Base-by-base conservation (phyloP, 1,140 invertebrate genomes). In the Pachyrhynchus sulphureomaculatus region DNA sequence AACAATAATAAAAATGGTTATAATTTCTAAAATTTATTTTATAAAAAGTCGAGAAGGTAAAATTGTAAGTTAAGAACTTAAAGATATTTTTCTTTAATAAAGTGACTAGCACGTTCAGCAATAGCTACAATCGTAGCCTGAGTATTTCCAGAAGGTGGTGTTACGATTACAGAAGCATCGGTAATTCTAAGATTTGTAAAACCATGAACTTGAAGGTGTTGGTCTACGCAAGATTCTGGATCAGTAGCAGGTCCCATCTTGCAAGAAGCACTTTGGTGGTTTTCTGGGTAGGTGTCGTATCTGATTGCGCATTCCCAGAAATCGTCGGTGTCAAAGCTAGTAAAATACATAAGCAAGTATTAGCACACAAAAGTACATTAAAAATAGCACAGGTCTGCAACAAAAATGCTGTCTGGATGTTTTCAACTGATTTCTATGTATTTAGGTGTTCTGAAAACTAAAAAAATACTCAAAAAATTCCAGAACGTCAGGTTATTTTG, bases 61-160 rank as follows among this genome's bases (percentile, higher is more conserved):
- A 26, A 26, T 26, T 4, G 8, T 4, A 29, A 29, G 12, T 1
- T 6, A 29, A 29, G 1, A 29, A 1, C 1, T 29, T 29, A 29
- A 6, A 29, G 26, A 10, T 49, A 49, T 20, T 49, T 13, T 34
- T 49, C 47, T 18, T 20, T 89, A 62, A 92, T 86, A 67, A 91
- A 82, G 71, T 92, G 88, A 0, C 88, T 84, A 0, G 84, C 89
- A 58, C 88, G 84, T 69, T 93, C 90, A 0, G 84, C 91, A 21
- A 93, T 88, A 90, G 93, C 92, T 32, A 93, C 86, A 15, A 82
- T 79, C 0, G 90, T 87, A 6, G 90, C 89, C 68, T 90, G 89
- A 1, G 90, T 91, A 71, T 93, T 92, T 8, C 90, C 90, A 1
- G 86, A 87, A 1, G 84, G 82, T 1, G 89, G 83, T 1, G 73